Evolutionary conservation across 2,888 invertebrate species (phyloP).

Genomic region (Eristalis pertinax): DNA sequence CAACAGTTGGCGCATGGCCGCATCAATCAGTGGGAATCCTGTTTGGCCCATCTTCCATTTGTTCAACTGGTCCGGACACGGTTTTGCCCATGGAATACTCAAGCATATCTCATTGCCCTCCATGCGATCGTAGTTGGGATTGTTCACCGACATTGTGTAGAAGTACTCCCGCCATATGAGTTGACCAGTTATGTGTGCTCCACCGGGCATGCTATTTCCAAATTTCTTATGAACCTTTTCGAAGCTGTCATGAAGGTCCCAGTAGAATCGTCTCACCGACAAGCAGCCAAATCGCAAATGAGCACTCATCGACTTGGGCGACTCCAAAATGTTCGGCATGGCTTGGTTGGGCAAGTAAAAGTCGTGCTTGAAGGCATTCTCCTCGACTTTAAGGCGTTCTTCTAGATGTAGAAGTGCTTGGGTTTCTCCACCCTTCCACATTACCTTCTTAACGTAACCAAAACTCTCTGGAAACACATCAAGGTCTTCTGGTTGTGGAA

Average conservation of each 20-base stretch:
- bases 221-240: slow-evolving; percentile 82
- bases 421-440: slow-evolving; percentile 87
- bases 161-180: slow-evolving; percentile 90
- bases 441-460: slow-evolving; percentile 79
- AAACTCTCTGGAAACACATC: slow-evolving; percentile 82
- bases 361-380: slow-evolving; percentile 83
- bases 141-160: slow-evolving; percentile 89
- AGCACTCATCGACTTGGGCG: slow-evolving; percentile 87
- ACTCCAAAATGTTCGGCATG: slow-evolving; percentile 85
- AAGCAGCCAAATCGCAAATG: slow-evolving; percentile 88
- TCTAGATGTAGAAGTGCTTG: slow-evolving; percentile 84
- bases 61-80: slow-evolving; percentile 82
- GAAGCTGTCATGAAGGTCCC: slow-evolving; percentile 86
- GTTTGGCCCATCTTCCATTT: slow-evolving; percentile 85
- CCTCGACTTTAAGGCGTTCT: slow-evolving; percentile 83
- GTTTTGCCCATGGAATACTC: slow-evolving; percentile 86
- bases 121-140: slow-evolving; percentile 87
- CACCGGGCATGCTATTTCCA: slow-evolving; percentile 74
- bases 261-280: slow-evolving; percentile 88
- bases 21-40: slow-evolving; percentile 89
- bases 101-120: slow-evolving; percentile 87
- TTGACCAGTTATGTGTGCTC: slow-evolving; percentile 83
- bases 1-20: slow-evolving; percentile 87
- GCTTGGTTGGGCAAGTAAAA: slow-evolving; percentile 87
- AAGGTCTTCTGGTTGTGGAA: slow-evolving; percentile 84